Conservation (phyloP, 2,113 vertebrate species). For the Galbula dea region DNA sequence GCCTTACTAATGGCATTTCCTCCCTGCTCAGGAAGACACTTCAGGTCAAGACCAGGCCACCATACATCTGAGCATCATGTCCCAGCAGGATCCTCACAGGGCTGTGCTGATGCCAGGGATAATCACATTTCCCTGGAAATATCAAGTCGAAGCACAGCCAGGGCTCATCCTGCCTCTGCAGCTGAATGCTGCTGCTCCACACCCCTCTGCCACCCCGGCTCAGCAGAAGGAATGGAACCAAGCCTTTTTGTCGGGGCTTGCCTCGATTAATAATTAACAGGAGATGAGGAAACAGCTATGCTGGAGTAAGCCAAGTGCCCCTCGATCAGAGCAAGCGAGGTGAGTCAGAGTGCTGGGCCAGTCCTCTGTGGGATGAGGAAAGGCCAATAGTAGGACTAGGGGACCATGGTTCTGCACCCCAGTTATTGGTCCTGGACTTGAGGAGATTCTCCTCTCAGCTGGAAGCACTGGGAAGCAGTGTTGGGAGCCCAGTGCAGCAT, state of each 20-base stretch:
- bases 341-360: background rate
- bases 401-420: accelerated
- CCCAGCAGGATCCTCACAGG: background rate
- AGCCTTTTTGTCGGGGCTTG: background rate
- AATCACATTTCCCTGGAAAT: background rate
- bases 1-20: background rate
- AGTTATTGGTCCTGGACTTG: accelerated
- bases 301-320: slow-evolving; percentile 6
- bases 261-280: slow-evolving; percentile 18
- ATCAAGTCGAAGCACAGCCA: accelerated
- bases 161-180: accelerated
- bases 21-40: accelerated
- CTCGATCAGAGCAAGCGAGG: background rate
- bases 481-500: background rate
- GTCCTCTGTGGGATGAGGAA: background rate
- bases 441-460: background rate
- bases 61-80: accelerated
- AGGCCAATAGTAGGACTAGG: accelerated
- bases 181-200: accelerated
- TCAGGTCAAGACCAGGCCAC: background rate
- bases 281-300: background rate
- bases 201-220: background rate
- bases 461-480: background rate
- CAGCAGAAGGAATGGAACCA: background rate
- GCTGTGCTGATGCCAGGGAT: background rate